A percentile compares a stretch with the other conserved stretches of the same genome.
Conservation (phyloP, 2,797 vertebrate species). For the Prunella strophiata region DNA sequence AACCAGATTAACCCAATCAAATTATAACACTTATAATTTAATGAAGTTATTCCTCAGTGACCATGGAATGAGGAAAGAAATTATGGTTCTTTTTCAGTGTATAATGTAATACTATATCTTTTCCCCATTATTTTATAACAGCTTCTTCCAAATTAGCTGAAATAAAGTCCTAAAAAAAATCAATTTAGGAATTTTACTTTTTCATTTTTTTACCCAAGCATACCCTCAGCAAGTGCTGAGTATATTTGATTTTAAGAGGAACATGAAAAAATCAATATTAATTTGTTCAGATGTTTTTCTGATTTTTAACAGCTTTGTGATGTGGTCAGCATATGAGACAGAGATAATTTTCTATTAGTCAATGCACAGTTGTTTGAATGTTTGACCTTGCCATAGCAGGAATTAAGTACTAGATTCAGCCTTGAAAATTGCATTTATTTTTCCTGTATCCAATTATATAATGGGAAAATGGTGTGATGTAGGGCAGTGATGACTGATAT, state of each 20-base stretch:
- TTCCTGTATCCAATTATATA: background rate
- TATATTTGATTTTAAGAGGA: background rate
- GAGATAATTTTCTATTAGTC: background rate
- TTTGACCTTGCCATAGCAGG: background rate
- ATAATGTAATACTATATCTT: background rate
- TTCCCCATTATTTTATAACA: background rate
- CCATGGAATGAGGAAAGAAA: background rate
- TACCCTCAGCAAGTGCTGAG: background rate
- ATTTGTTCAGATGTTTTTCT: conserved; percentile 7
- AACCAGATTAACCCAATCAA: background rate
- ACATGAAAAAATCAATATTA: conserved; percentile 12
- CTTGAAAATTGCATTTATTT: background rate
- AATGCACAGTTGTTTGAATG: background rate
- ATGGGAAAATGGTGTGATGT: background rate
- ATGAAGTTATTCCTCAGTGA: background rate
- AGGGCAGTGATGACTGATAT: background rate
- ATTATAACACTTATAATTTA: background rate
- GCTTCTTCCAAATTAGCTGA: background rate
- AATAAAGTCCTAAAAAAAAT: background rate
- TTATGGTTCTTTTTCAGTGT: background rate
- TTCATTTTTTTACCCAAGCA: background rate
- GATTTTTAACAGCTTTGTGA: background rate
- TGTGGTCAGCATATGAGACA: background rate
- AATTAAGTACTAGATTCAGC: background rate
- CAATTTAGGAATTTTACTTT: background rate